Evolutionary conservation across 2,888 invertebrate species (phyloP).

Genomic region (Ochlodes sylvanus): DNA sequence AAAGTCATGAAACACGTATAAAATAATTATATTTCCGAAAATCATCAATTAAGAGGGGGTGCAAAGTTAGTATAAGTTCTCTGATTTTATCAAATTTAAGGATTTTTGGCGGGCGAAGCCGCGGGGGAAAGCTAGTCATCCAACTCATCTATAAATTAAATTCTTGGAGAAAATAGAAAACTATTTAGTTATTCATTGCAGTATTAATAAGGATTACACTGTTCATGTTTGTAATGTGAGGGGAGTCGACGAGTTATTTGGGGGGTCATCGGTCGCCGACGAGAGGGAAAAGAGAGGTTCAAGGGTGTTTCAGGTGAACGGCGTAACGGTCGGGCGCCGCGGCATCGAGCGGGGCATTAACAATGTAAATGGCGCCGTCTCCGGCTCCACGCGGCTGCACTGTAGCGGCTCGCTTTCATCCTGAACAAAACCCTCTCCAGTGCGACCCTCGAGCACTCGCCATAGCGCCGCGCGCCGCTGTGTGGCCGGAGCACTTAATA

Average conservation of each 20-base stretch:
- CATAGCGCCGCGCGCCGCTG: neutral
- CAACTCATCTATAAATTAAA: no score
- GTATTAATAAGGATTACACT: neutral
- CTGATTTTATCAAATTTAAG: no score
- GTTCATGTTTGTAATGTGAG: neutral
- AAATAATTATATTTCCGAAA: no score
- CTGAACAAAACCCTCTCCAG: conserved; percentile 37
- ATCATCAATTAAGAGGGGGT: no score
- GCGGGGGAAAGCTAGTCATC: no score
- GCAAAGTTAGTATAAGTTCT: no score
- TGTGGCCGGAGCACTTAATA: neutral
- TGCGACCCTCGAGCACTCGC: conserved; percentile 10
- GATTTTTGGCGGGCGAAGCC: no score
- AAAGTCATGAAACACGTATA: no score
- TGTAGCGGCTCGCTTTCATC: conserved; percentile 28
- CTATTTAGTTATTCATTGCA: neutral
- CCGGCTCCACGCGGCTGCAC: conserved; percentile 2
- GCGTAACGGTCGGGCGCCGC: conserved; percentile 1
- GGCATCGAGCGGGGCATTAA: conserved; percentile 25
- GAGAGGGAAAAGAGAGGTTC: conserved; percentile 6
- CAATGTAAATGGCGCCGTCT: conserved; percentile 26
- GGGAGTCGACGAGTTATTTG: neutral
- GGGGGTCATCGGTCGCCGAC: neutral
- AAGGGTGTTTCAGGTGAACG: neutral
- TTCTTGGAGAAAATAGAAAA: no score